Base-by-base conservation (phyloP, 2,113 vertebrate species). In the Glaucidium brasilianum region DNA sequence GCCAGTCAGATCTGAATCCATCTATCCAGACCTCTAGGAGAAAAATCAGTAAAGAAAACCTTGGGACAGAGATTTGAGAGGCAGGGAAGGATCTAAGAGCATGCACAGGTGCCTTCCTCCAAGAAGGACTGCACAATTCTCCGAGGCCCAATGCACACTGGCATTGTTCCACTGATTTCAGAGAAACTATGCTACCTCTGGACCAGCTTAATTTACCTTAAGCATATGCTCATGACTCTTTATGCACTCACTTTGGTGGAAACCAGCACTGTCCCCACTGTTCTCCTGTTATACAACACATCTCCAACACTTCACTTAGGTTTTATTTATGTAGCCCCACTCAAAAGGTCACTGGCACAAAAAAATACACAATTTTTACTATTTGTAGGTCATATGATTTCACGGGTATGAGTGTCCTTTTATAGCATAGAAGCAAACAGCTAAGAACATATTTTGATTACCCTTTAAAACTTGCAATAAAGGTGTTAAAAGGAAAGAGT, bases 401-500 rank as follows among this genome's bases (percentile, higher is more conserved):
- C 97, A 96, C 96, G 95, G 91, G 96, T 96, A 95, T 19, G 69
- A 64, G 60, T 20, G 68, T 93, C 96, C 92, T 94, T 97, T 97
- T 97, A 94, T 45, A 84, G 96, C 88, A 75, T 0, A 22, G 72
- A 67, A 87, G 86, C 92, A 96, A 97, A 92, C 86, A 94, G 94
- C 88, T 72, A 79, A 15, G 94, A 78, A 89, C 37, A 1, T 68
- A 62, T 87, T 97, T 92, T 95, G 97, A 97, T 96, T 95, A 95
- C 95, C 92, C 92, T 96, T 96, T 95, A 97, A 97, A 97, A 92
- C 91, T 85, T 11, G 64, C 86, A 81, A 75, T 95, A 97, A 97
- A 96, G 94, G 97, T 96, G 96, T 96, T 96, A 97, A 96, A 96
- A 97, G 92, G 88, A 85, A 90, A 67, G 88, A 96, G 95, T 88